Conservation (phyloP, 2,888 invertebrate genomes). For the Stenodema calcarata region DNA sequence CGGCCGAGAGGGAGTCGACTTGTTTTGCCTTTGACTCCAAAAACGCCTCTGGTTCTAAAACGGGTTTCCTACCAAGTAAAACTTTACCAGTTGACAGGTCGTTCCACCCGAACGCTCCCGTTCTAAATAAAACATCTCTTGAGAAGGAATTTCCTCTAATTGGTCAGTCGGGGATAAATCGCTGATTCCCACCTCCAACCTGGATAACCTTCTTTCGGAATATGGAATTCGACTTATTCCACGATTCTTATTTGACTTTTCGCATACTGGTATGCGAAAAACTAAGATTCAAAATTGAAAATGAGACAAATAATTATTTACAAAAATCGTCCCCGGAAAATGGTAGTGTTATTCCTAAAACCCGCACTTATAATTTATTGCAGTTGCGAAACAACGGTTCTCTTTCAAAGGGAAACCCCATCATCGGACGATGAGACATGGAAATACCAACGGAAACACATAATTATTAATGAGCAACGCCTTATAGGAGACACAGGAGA, state of each 20-base stretch:
- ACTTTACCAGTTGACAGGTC: slow-evolving; percentile 21
- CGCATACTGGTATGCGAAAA: neutral
- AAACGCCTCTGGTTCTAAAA: neutral
- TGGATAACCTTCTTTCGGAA: neutral
- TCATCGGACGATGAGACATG: too few relatives aligned
- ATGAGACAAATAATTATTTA: neutral
- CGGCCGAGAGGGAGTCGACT: neutral
- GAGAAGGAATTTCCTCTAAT: slow-evolving; percentile 23
- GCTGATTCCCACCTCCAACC: neutral
- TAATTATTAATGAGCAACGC: too few relatives aligned
- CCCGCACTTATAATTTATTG: too few relatives aligned
- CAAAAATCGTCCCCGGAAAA: too few relatives aligned
- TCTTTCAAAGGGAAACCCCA: too few relatives aligned
- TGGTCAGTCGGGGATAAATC: slow-evolving; percentile 1
- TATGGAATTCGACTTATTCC: neutral
- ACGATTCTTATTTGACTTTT: neutral
- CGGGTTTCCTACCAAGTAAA: slow-evolving; percentile 3
- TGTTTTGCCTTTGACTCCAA: neutral
- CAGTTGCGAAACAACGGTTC: too few relatives aligned
- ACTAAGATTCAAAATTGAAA: neutral
- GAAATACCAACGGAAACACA: too few relatives aligned
- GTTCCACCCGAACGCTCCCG: slow-evolving; percentile 7
- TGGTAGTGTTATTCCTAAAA: too few relatives aligned
- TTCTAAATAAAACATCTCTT: slow-evolving; percentile 25
- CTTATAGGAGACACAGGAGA: too few relatives aligned